Evolutionary conservation across 2,888 invertebrate species (phyloP).

Genomic region (Theretra japonica): DNA sequence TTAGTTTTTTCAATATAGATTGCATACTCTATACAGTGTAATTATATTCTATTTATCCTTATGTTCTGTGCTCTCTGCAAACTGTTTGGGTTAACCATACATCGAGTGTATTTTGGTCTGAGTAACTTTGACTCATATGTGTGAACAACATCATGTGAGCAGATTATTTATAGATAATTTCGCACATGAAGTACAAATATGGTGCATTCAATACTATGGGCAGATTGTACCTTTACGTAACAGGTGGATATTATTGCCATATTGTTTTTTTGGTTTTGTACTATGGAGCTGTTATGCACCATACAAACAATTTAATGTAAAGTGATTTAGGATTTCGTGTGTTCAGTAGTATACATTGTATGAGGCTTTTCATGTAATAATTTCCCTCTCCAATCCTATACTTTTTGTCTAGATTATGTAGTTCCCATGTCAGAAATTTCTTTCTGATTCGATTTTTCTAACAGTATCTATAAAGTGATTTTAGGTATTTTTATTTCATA

Average conservation of each 20-base stretch:
- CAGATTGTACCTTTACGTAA: not conserved
- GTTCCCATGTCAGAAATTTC: too few relatives aligned
- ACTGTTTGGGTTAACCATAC: not conserved
- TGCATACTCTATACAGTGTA: too few relatives aligned
- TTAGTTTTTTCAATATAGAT: too few relatives aligned
- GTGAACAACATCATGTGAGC: not conserved
- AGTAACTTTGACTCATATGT: constrained; percentile 10
- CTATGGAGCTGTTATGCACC: not conserved
- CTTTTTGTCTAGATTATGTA: too few relatives aligned
- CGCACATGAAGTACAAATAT: not conserved
- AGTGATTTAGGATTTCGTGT: too few relatives aligned
- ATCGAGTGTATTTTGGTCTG: not conserved
- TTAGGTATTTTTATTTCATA: too few relatives aligned
- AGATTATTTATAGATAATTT: not conserved
- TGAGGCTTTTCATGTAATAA: too few relatives aligned
- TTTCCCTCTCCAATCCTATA: too few relatives aligned
- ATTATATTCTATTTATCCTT: not conserved
- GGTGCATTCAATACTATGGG: not conserved
- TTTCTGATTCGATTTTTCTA: too few relatives aligned
- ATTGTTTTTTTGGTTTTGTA: too few relatives aligned
- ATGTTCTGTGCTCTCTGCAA: not conserved
- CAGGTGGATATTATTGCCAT: not conserved
- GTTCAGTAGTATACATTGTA: too few relatives aligned
- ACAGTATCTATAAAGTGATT: too few relatives aligned
- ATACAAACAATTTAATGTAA: not conserved